Evolutionary conservation across 2,797 vertebrate genomes (phyloP), one percentile per base, ranked within the genome.

Genomic region (Pangasius sanitwongsei): DNA sequence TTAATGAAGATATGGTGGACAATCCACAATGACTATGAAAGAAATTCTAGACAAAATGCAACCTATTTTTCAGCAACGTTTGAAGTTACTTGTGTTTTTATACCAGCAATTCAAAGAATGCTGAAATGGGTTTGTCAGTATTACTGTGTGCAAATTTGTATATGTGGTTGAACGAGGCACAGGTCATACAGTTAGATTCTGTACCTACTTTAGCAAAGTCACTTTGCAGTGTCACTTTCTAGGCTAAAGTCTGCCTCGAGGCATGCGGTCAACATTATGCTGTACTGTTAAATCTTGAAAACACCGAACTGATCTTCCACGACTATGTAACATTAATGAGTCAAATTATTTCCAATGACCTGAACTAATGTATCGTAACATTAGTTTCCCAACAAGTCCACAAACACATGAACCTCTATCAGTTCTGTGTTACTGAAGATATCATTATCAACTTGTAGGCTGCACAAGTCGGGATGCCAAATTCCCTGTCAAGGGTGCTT

Each of bases 141-240:
- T 34, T 16, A 88, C 28, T 34, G 48, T n/a, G 20, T 85, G 44
- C n/a, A 75, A 31, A 65, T 85, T 28, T 48, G 28, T 70, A n/a
- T 74, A 70, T 50, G 15, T 37, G 70, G 4, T 20, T 88, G 28
- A 85, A 48, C 1, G 4, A 15, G 5, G 31, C 57, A 59, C 83
- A 61, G 48, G 48, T 65, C 2, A 25, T 77, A 48, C 31, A 34
- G 55, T 48, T 75, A 18, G 63, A 67, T 69, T 81, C 28, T 81
- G 61, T n/a, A 85, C 65, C 59, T 85, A 41, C 25, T 37, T 77
- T 28, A 77, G 44, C 69, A 86, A 85, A 85, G 57, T 78, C 63
- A 81, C 72, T 88, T 85, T 31, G 72, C 87, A 78, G 18, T 85
- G 48, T 70, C 25, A 80, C 83, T 55, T 85, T 80, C 15, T 55